Conservation (phyloP, 2,888 invertebrate species). For the Halocaridina rubra region DNA sequence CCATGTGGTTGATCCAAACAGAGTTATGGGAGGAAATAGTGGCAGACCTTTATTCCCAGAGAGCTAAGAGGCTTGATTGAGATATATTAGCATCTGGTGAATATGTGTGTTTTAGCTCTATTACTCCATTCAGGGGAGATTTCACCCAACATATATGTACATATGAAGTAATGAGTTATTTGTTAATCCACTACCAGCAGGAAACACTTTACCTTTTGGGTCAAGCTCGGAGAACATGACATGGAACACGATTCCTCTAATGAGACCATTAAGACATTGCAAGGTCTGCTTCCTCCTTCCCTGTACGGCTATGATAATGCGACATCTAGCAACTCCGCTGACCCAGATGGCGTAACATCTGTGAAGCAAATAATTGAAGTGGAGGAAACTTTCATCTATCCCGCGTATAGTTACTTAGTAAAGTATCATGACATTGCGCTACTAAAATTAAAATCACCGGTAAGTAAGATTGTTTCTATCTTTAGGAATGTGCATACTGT, state of each 20-base stretch:
- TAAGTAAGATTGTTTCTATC: too few relatives aligned
- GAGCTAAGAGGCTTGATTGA: too few relatives aligned
- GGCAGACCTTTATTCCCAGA: too few relatives aligned
- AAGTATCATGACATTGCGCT: constrained; percentile 54
- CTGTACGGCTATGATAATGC: background rate
- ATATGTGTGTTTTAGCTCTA: too few relatives aligned
- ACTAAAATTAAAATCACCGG: constrained; percentile 27
- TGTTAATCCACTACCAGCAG: background rate
- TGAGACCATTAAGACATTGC: background rate
- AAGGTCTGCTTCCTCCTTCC: background rate
- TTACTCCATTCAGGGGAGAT: too few relatives aligned
- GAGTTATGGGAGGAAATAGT: too few relatives aligned
- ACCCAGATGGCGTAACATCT: background rate
- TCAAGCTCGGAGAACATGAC: constrained; percentile 35
- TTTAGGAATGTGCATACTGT: too few relatives aligned
- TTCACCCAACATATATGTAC: too few relatives aligned
- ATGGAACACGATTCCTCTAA: background rate
- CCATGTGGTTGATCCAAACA: too few relatives aligned
- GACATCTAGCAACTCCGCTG: too few relatives aligned
- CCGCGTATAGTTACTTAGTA: background rate
- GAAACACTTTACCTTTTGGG: background rate
- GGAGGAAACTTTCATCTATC: background rate
- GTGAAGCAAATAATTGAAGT: constrained; percentile 35
- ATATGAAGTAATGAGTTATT: too few relatives aligned
- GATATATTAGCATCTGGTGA: too few relatives aligned